Evolutionary conservation across 2,797 vertebrate genomes (phyloP), one percentile per base, ranked within the genome.

Genomic region (Alectoris magna): DNA sequence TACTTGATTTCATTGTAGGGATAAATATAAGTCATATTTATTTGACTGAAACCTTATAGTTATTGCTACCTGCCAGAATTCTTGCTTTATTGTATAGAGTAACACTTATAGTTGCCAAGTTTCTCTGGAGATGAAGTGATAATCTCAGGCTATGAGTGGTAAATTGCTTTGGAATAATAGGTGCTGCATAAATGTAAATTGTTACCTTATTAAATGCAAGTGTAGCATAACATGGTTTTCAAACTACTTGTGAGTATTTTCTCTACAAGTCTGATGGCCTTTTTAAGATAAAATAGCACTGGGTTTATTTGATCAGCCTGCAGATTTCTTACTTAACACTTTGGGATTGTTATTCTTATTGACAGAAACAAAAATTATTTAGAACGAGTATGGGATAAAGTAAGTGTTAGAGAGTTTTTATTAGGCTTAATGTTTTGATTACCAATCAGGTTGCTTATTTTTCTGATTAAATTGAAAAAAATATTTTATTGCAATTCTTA

Each of bases 91-190:
- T 70, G 14, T 82, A 83, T 53, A 88, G 90, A 88, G 60, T 74
- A 88, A 82, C 60, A 83, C 78, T 91, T 93, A 69, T 62, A 88
- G 87, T 83, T 83, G 77, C 86, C 70, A 87, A 69, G 27, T 94
- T 95, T 84, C 49, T 56, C 72, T 83, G 69, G 72, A 93, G 88
- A 91, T 94, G 91, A 94, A 94, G 86, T 96, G 95, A 94, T 96
- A 94, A 96, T 94, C 84, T 96, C 84, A 83, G 73, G 79, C 81
- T 87, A 58, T 91, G 95, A 95, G 9, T 96, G 93, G 94, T 80
- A 94, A 96, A 96, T 96, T 94, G 90, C 95, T 88, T 88, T 96
- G 95, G 86, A 81, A 95, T 95, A 77, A 95, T 94, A 94, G 91
- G 88, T 88, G 77, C 69, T 91, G 72, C 69, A 93, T 96, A 93